These are phyloP conservation scores for Perca flavescens DNA, from an alignment of 2,113 vertebrate species.

Conservation along the genomic window DNA sequence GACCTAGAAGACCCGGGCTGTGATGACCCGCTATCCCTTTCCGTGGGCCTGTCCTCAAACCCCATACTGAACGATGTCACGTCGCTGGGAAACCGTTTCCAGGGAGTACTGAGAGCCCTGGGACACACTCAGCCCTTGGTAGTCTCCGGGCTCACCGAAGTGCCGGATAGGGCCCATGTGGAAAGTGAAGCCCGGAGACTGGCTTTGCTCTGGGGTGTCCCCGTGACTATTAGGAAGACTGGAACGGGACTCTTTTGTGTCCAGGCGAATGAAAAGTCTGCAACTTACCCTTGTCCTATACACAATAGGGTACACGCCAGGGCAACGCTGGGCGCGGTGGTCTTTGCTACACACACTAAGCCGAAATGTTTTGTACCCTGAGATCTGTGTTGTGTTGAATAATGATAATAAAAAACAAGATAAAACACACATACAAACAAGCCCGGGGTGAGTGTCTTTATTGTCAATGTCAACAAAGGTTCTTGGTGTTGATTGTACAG, in stretches of 20 bases:
- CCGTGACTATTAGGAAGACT: background rate
- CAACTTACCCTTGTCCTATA: background rate
- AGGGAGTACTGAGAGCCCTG: too few relatives aligned
- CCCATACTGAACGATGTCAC: background rate
- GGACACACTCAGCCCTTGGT: too few relatives aligned
- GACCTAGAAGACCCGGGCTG: too few relatives aligned
- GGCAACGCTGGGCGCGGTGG: background rate
- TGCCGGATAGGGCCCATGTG: background rate
- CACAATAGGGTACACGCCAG: slow-evolving; percentile 5
- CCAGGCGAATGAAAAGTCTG: background rate
- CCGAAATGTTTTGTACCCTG: background rate
- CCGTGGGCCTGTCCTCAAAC: slow-evolving; percentile 19
- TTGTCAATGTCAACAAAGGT: too few relatives aligned
- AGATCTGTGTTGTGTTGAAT: background rate
- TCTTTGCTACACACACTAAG: background rate
- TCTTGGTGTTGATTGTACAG: too few relatives aligned
- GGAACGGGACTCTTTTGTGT: background rate
- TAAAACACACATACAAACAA: too few relatives aligned
- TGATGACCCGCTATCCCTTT: background rate
- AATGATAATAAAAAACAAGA: background rate
- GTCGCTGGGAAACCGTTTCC: too few relatives aligned
- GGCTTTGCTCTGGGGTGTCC: too few relatives aligned
- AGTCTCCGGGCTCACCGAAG: background rate
- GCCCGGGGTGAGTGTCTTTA: too few relatives aligned
- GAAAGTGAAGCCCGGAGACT: background rate